These are phyloP conservation scores for Heliconius himera DNA, from an alignment of 1,140 invertebrate genomes.

Conservation along the genomic window DNA sequence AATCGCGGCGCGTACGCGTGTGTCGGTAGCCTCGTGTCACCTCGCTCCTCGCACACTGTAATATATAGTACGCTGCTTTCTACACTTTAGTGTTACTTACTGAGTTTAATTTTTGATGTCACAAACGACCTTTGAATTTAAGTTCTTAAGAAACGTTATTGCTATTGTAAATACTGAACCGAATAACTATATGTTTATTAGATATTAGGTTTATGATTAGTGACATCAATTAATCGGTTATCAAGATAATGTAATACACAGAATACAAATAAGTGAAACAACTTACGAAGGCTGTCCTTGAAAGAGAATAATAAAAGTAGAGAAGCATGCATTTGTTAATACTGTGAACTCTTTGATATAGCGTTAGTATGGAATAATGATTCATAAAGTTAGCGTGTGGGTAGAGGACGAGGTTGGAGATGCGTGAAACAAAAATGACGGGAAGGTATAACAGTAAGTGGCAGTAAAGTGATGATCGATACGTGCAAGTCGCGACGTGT, in stretches of 20 bases:
- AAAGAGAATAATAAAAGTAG: conserved; percentile 51
- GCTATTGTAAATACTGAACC: no score
- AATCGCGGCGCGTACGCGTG: conserved; percentile 84
- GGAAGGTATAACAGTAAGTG: conserved; percentile 74
- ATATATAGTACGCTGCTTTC: conserved; percentile 38
- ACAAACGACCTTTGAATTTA: neutral
- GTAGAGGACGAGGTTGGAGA: conserved; percentile 72
- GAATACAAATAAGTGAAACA: conserved; percentile 25
- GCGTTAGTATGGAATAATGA: conserved; percentile 41
- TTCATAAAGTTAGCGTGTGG: conserved; percentile 63
- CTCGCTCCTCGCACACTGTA: conserved; percentile 66
- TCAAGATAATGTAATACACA: neutral
- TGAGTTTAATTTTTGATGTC: conserved; percentile 5
- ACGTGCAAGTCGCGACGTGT: conserved; percentile 70
- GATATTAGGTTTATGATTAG: neutral
- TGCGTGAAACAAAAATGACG: conserved; percentile 74
- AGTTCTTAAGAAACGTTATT: neutral
- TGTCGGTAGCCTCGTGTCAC: conserved; percentile 70
- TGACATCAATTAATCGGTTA: conserved; percentile 11
- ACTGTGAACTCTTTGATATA: conserved; percentile 37
- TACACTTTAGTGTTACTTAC: conserved; percentile 32
- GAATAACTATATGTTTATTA: no score
- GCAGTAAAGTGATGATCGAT: conserved; percentile 76
- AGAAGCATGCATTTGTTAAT: conserved; percentile 57
- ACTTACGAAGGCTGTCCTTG: conserved; percentile 49